Evolutionary conservation across 2,888 invertebrate species (phyloP), one percentile per base, ranked within the genome.

Genomic region (Tetragonisca angustula): DNA sequence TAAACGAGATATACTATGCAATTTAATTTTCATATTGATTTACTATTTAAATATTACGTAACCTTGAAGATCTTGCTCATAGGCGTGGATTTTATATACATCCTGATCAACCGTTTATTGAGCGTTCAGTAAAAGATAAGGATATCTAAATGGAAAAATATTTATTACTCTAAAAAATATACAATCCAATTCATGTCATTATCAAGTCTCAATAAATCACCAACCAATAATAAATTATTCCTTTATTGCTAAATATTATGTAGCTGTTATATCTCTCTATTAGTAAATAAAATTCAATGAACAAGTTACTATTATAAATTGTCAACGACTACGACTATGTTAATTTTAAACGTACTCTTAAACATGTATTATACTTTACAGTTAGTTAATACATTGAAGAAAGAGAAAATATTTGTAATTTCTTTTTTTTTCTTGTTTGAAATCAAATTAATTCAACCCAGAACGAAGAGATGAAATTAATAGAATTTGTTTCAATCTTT

Each of bases 21-120:
- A 2, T 75, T 79, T 67, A 71, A 76, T 62, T 49, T 21, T 54
- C 76, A 2, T 76, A 32, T 80, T 75, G 83, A 86, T 70, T 52
- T n/a, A 67, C 24, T 69, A 76, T 61, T 21, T 24, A 73, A 61
- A 64, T 68, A 43, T 89, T 90, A 84, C 83, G 84, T 91, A 90
- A 87, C 59, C 87, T 88, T 81, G 81, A 85, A 83, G 84, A 83
- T 77, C 54, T 65, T 69, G 79, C 80, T 72, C 43, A 68, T 78
- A 88, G 88, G 85, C 86, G 87, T 89, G 87, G 84, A 86, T 85
- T 80, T 83, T 17, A 11, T 68, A 80, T 61, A 54, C 75, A 81
- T 88, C 79, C 79, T 78, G 76, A 72, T 59, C 74, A 73, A 19
- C 49, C 59, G 56, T 80, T 83, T 83, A 85, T 81, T 78, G 85